Base-by-base conservation (phyloP, 2,113 vertebrate species). In the Nerophis ophidion region DNA sequence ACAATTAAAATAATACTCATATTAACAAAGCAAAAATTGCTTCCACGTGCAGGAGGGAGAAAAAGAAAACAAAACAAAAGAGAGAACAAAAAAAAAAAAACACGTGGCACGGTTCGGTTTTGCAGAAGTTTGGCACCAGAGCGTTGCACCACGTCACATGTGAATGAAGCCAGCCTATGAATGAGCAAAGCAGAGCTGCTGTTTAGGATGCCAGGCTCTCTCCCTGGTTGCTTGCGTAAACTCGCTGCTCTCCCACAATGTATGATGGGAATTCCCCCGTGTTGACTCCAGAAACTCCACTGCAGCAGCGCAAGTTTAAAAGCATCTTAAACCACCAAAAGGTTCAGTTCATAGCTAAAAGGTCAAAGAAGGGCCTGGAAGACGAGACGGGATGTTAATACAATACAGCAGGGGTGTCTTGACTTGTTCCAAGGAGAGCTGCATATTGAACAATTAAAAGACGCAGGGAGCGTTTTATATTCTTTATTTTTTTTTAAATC, bases 1-100 rank as follows among this genome's bases (percentile, higher is more conserved):
- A 88, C 84, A 89, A 90, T 89, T 90, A 85, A 87, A 87, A 88
- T 89, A 87, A 90, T 88, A 85, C 82, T 84, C 85, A 88, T 88
- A 86, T 89, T 90, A 91, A 90, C 87, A 85, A 81, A 86, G 74
- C 17, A 74, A 75, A 88, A 88, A 91, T 89, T 86, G 87, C 85
- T 90, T 91, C 89, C 89, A 90, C 87, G 91, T 88, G 89, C 45
- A 60, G 63, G 73, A 60, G 74, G 78, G 63, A 69, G 76, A 77
- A 83, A 81, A 65, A 69, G 76, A 77, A 83, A 82, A 84, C 86
- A 83, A 61, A 75, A 64, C 77, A 85, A 81, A 44, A 44, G 11
- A 44, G 26, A 26, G 26, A 26, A 3, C 1, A 76, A 77, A 83
- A 81, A 85, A 86, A 83, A 63, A 74, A 64, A 80, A 85, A 82